Evolutionary conservation across 2,888 invertebrate species (phyloP), one percentile per base, ranked within the genome.

Genomic region (Willowsia nigromaculata): DNA sequence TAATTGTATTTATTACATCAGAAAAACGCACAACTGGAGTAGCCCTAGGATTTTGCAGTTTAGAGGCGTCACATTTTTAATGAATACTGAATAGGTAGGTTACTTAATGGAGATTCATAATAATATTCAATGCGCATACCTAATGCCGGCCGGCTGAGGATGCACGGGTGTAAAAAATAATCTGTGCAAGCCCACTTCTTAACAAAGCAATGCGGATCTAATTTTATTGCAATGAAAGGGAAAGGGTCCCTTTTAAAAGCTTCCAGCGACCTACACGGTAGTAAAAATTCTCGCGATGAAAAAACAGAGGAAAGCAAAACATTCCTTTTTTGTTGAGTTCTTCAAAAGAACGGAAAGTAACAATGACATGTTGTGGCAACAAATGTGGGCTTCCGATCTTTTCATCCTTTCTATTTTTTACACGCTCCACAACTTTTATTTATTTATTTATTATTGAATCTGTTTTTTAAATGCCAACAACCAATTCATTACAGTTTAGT

Each of bases 281-380:
- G 11, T 22, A 22, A 53, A 22, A 22, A n/a, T 22, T 5, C 25
- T 4, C 56, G 1, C 3, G 13, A 13, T 30, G 15, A 15, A 30
- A 1, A 18, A 62, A 13, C 27, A 30, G 15, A 0, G 27, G 62
- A n/a, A 65, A 33, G 40, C 25, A 25, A 59, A 59, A 59, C 59
- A 59, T 37, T 18, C n/a, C 5, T 68, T 68, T 37, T n/a, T 68
- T 68, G 5, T 1, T 68, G 65, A 15, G n/a, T 37, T n/a, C 18
- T 4, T 9, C 2, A 3, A 65, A 30, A 3, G 15, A 33, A 68
- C 6, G 15, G n/a, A 47, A 27, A 25, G 11, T 47, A 47, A 74
- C 27, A 27, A 47, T 74, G 74, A 47, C 22, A 25, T 74, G 74
- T 74, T 74, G 43, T 74, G 74, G 47, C 74, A 74, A 68, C n/a